These are phyloP conservation scores for Epizoanthus rinbou DNA, from an alignment of 92 coral and sea anemone species.

Conservation along the genomic window DNA sequence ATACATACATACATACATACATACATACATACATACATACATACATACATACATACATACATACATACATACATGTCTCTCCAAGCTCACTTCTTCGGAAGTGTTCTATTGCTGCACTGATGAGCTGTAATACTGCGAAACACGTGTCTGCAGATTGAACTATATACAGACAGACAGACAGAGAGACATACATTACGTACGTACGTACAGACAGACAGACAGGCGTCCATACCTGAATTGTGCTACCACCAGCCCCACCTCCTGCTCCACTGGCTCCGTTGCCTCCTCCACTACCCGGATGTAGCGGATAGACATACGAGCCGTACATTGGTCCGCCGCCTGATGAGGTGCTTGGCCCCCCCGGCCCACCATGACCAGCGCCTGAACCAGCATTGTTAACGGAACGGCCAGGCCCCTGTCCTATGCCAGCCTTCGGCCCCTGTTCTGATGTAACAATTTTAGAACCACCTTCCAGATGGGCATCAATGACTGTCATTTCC, in stretches of 20 bases:
- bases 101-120: no score
- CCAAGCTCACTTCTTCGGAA: no score
- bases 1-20: no score
- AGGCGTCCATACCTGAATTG: constrained; percentile 50
- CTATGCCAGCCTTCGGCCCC: constrained; percentile 46
- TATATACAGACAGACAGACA: not conserved
- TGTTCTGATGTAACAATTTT: constrained; percentile 56
- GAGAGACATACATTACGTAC: not conserved
- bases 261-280: constrained; percentile 55
- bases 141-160: no score
- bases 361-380: constrained; percentile 74
- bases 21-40: no score
- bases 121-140: no score
- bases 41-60: no score
- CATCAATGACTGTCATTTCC: constrained; percentile 47
- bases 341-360: constrained; percentile 47
- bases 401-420: constrained; percentile 47
- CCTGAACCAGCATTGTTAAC: constrained; percentile 52
- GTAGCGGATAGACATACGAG: constrained; percentile 57
- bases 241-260: constrained; percentile 70
- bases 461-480: constrained; percentile 65
- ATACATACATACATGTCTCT: no score
- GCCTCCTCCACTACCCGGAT: constrained; percentile 73
- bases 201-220: no score
- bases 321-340: constrained; percentile 63